A percentile compares a stretch with the other conserved stretches of the same genome.
These are phyloP conservation scores for Sceliomorpha sp. DNA, from an alignment of 2,888 invertebrate species.

Conservation along the genomic window DNA sequence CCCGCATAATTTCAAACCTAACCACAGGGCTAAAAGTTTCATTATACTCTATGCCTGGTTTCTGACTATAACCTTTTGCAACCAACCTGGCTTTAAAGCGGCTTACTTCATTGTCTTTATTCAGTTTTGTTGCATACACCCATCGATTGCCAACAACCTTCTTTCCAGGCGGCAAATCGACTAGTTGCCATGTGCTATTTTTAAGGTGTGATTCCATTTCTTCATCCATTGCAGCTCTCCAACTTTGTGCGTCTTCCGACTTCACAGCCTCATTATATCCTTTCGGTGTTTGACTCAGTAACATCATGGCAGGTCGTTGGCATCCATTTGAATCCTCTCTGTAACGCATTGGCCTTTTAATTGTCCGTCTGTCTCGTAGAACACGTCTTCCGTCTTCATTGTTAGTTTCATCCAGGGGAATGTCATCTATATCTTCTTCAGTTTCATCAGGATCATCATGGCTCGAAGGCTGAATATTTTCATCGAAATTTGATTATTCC, in stretches of 20 bases:
- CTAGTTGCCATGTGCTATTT: constrained; percentile 17
- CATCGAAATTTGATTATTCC: too few species aligned
- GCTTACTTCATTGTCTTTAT: background rate
- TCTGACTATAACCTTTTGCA: constrained; percentile 11
- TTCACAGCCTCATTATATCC: background rate
- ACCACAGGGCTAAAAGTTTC: constrained; percentile 68
- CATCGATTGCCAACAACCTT: constrained; percentile 10
- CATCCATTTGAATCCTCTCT: background rate
- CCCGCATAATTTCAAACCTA: constrained; percentile 13
- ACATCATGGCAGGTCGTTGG: constrained; percentile 6
- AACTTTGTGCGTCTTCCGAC: background rate
- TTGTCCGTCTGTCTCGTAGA: constrained; percentile 1
- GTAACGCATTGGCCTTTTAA: constrained; percentile 7
- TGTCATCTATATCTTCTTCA: too few species aligned
- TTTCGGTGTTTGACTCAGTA: constrained; percentile 1
- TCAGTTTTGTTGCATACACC: constrained; percentile 9
- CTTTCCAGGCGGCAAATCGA: background rate
- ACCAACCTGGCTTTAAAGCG: constrained; percentile 16
- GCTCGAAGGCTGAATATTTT: too few species aligned
- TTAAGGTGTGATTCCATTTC: constrained; percentile 13
- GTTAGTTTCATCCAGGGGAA: too few species aligned
- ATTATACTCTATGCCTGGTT: constrained; percentile 4
- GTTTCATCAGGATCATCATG: too few species aligned
- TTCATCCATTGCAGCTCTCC: constrained; percentile 13
- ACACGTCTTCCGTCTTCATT: background rate